Percentiles rank a stretch among this genome's conserved stretches.
These are phyloP conservation scores for Styela clava DNA, from an alignment of 23 tunicate species.

Conservation along the genomic window DNA sequence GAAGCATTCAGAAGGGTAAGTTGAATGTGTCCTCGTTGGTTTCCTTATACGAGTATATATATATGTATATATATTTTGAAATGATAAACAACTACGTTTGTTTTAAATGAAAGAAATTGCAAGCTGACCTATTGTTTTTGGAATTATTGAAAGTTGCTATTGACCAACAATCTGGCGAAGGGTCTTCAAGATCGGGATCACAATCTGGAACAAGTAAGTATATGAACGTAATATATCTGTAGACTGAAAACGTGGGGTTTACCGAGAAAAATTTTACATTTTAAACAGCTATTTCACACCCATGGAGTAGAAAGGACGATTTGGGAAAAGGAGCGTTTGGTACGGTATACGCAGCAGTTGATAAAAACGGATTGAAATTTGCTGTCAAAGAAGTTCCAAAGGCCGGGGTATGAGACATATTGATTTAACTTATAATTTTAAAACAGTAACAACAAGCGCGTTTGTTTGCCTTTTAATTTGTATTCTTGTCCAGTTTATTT, in stretches of 20 bases:
- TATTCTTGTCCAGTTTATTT: no score
- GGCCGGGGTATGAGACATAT: background rate
- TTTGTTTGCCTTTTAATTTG: no score
- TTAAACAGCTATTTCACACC: background rate
- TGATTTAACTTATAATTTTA: no score
- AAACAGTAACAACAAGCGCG: no score
- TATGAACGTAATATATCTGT: no score
- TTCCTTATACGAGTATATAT: no score
- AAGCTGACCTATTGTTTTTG: background rate
- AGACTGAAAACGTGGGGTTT: no score
- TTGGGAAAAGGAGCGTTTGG: constrained; percentile 13
- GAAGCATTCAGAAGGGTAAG: background rate
- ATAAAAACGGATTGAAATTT: background rate
- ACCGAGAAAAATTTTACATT: no score
- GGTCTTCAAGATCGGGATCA: background rate
- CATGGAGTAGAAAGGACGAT: background rate
- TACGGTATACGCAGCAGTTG: background rate
- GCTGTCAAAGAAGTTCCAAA: constrained; percentile 10
- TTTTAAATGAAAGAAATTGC: background rate
- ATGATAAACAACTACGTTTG: background rate
- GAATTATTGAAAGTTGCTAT: background rate
- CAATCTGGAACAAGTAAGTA: background rate
- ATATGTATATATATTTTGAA: no score
- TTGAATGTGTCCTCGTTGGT: no score
- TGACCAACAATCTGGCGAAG: background rate